Conservation (phyloP, 1,140 invertebrate genomes). For the Sipha flava region DNA sequence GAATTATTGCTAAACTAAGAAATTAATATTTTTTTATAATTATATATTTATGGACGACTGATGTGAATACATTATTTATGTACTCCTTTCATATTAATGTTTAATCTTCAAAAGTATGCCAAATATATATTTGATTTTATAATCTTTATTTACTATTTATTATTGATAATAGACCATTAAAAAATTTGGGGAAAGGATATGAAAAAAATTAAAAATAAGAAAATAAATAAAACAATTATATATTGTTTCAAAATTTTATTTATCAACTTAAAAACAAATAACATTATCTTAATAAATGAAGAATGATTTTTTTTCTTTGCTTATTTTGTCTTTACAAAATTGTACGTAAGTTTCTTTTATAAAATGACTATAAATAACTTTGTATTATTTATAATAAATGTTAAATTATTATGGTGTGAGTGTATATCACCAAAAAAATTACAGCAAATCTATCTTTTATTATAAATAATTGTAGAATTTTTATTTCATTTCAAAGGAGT, state of each 20-base stretch:
- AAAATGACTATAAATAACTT: slow-evolving; percentile 30
- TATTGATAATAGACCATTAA: background rate
- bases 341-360: slow-evolving; percentile 33
- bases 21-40: background rate
- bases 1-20: slow-evolving; percentile 21
- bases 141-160: background rate
- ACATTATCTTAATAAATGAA: slow-evolving; percentile 32
- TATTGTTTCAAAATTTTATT: slow-evolving; percentile 33
- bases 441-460: slow-evolving; percentile 21
- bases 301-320: slow-evolving; percentile 31
- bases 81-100: background rate
- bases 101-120: background rate
- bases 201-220: background rate
- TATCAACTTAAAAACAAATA: slow-evolving; percentile 30
- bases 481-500: slow-evolving; percentile 3
- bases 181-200: background rate
- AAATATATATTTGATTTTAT: background rate
- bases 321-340: slow-evolving; percentile 33
- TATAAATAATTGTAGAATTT: slow-evolving; percentile 25
- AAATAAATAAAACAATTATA: background rate
- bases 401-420: slow-evolving; percentile 28
- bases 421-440: slow-evolving; percentile 13
- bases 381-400: slow-evolving; percentile 29
- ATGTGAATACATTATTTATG: too few relatives aligned
- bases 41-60: too few relatives aligned